phyloP scores from a whole-genome alignment of 2,113 vertebrate genomes.

The Nothobranchius kuhntae region DNA sequence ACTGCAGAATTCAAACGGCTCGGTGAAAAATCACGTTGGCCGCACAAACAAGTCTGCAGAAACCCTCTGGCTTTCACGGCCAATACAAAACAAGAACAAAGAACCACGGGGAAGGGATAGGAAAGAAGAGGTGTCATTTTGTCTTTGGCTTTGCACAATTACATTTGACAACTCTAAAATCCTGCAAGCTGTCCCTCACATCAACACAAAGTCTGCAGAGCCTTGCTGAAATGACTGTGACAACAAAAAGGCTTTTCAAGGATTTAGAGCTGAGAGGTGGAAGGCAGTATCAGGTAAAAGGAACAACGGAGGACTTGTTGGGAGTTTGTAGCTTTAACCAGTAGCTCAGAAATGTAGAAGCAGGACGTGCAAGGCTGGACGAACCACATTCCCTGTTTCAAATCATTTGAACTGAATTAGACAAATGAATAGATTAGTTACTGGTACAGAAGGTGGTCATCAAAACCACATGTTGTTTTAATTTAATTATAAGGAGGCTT shows the following conservation, averaged over 20 bases:
- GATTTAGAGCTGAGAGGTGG: slow-evolving; percentile 32
- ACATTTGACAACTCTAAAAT: slow-evolving; percentile 52
- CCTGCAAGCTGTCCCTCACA: slow-evolving; percentile 48
- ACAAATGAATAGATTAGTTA: slow-evolving; percentile 52
- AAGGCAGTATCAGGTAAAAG: slow-evolving; percentile 21
- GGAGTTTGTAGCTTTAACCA: slow-evolving; percentile 18
- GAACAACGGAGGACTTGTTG: slow-evolving; percentile 5
- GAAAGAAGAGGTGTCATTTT: slow-evolving; percentile 36
- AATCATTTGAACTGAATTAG: slow-evolving; percentile 12
- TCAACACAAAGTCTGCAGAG: slow-evolving; percentile 44
- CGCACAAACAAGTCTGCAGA: slow-evolving; percentile 46
- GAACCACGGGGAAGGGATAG: slow-evolving; percentile 3
- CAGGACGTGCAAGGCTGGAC: neutral
- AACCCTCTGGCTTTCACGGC: slow-evolving; percentile 28
- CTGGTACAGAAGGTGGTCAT: slow-evolving; percentile 39
- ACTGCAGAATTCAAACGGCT: slow-evolving; percentile 35
- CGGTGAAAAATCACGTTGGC: slow-evolving; percentile 43
- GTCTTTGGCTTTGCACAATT: slow-evolving; percentile 59
- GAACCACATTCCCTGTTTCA: too few relatives aligned
- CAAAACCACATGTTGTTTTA: slow-evolving; percentile 30
- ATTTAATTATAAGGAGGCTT: slow-evolving; percentile 19
- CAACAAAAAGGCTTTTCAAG: slow-evolving; percentile 37
- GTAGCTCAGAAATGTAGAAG: slow-evolving; percentile 5
- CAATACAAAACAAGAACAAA: slow-evolving; percentile 42
- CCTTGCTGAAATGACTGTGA: slow-evolving; percentile 38